Evolutionary conservation across 2,888 invertebrate species (phyloP).

Genomic region (Spisula solida): DNA sequence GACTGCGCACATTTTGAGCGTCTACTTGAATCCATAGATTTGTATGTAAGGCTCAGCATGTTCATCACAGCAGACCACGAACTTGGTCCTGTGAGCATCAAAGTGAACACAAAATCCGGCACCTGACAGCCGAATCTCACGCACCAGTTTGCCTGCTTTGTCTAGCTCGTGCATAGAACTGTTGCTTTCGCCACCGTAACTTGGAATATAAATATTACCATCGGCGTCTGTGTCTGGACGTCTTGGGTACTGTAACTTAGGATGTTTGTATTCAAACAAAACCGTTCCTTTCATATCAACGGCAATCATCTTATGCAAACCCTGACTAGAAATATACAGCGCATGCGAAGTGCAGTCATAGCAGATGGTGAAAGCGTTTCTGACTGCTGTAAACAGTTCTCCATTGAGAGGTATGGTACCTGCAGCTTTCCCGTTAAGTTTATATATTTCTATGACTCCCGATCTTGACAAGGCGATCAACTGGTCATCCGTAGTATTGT

Average conservation of each 20-base stretch:
- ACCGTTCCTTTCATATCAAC: constrained; percentile 18
- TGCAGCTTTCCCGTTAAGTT: not conserved
- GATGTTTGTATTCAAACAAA: constrained; percentile 12
- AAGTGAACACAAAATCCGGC: constrained; percentile 7
- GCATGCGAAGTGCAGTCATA: not conserved
- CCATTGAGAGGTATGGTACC: not conserved
- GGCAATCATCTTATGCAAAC: constrained; percentile 24
- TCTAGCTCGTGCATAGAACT: constrained; percentile 20
- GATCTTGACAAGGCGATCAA: constrained; percentile 29
- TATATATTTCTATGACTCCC: constrained; percentile 20
- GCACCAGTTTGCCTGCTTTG: constrained; percentile 1
- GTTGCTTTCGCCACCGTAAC: not conserved
- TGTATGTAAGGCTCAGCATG: not conserved
- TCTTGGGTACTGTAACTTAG: constrained; percentile 9
- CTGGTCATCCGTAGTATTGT: not conserved
- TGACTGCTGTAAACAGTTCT: not conserved
- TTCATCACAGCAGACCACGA: not conserved
- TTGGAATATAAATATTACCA: constrained; percentile 23
- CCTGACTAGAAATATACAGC: constrained; percentile 16
- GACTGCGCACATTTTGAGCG: no score
- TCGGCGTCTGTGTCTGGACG: constrained; percentile 4
- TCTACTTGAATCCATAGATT: constrained; percentile 22
- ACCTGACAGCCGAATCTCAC: not conserved
- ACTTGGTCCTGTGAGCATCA: constrained; percentile 7
- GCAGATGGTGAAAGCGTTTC: constrained; percentile 12